Percentiles rank a stretch among this genome's conserved stretches.
Conservation (phyloP, 2,797 vertebrate species). For the Molossus molossus region DNA sequence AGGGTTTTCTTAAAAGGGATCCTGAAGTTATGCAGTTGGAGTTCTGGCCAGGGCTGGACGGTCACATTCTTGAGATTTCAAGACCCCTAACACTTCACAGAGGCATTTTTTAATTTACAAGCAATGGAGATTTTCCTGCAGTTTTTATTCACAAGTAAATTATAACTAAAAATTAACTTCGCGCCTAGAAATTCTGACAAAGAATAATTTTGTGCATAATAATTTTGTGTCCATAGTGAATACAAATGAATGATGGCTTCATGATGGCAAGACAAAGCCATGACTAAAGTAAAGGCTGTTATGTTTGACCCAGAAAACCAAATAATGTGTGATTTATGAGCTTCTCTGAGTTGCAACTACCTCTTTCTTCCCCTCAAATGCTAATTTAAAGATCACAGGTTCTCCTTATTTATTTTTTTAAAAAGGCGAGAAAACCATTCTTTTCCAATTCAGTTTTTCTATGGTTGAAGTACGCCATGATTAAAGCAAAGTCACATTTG, state of each 20-base stretch:
- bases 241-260: conserved; percentile 3
- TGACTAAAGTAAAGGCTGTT: background rate
- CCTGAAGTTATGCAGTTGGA: background rate
- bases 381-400: conserved; percentile 83
- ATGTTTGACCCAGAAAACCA: conserved; percentile 1
- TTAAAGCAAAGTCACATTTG: conserved; percentile 75
- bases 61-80: conserved; percentile 15
- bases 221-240: background rate
- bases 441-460: conserved; percentile 66
- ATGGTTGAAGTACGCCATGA: conserved; percentile 75
- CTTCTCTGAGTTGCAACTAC: conserved; percentile 40
- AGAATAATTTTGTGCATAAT: conserved; percentile 26
- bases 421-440: conserved; percentile 74
- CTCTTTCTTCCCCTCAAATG: conserved; percentile 23
- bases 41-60: background rate
- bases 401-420: conserved; percentile 64
- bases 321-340: conserved; percentile 22
- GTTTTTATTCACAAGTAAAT: background rate
- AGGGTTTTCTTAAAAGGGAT: conserved; percentile 1
- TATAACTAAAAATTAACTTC: conserved; percentile 27
- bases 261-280: background rate
- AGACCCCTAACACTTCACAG: background rate
- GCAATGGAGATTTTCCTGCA: background rate
- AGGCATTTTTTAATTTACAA: conserved; percentile 31
- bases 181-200: conserved; percentile 46